Percentiles rank a stretch among this genome's conserved stretches.
These are phyloP conservation scores for Drepanosiphum platanoidis DNA, from an alignment of 2,888 invertebrate genomes.

Conservation along the genomic window DNA sequence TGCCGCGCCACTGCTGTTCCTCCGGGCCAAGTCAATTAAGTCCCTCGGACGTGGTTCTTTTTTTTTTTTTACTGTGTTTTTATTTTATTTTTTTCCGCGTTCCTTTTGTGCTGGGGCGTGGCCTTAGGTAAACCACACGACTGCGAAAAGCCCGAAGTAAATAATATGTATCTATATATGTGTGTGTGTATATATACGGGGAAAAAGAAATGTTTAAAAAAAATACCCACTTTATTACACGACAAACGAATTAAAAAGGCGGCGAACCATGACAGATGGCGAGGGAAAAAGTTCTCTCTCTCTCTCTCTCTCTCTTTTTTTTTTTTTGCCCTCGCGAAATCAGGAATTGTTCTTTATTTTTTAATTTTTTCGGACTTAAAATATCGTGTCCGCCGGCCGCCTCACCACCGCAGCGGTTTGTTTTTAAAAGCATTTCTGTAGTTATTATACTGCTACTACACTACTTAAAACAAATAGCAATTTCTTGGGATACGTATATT, in stretches of 20 bases:
- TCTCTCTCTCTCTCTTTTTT: too few relatives aligned
- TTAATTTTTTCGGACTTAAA: constrained; percentile 58
- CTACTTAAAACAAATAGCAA: constrained; percentile 54
- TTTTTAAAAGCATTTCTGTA: constrained; percentile 48
- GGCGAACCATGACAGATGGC: constrained; percentile 62
- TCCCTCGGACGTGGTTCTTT: constrained; percentile 41
- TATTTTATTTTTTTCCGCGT: background rate
- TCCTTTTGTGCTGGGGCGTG: constrained; percentile 44
- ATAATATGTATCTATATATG: constrained; percentile 12
- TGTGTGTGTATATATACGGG: background rate
- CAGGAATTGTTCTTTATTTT: constrained; percentile 53
- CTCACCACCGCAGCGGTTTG: constrained; percentile 23
- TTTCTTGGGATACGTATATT: constrained; percentile 33
- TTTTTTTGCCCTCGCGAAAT: constrained; percentile 38
- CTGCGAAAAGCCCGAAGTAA: constrained; percentile 51
- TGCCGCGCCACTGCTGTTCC: constrained; percentile 4
- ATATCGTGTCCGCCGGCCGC: constrained; percentile 49
- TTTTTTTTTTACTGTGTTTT: too few relatives aligned
- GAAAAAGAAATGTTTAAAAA: constrained; percentile 42
- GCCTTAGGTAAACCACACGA: constrained; percentile 61
- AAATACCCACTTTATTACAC: constrained; percentile 60
- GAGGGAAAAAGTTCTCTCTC: constrained; percentile 46
- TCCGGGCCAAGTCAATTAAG: constrained; percentile 60
- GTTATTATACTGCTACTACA: constrained; percentile 42
- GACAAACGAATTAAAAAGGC: constrained; percentile 62